Base-by-base conservation (phyloP, 2,797 vertebrate genomes). In the Oryzias sinensis region DNA sequence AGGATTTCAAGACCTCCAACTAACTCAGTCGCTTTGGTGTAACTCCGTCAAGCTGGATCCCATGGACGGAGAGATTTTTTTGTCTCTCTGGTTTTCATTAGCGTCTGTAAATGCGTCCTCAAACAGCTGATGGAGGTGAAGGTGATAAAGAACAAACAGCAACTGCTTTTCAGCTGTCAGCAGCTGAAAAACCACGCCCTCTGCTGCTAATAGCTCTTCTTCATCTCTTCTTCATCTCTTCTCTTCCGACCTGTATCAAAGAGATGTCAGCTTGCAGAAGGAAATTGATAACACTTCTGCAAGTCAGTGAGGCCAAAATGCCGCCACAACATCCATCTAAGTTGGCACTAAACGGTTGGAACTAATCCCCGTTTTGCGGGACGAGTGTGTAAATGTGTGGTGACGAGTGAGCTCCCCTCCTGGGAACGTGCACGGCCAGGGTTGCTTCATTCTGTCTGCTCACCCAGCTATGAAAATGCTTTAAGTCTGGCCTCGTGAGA, bases 361-460 rank as follows among this genome's bases (percentile, higher is more conserved):
- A 50, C 24, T 56, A 18, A 27, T 55, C 20, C 9, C 1, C 33
- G 13, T 46, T 62, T 62, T 13, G 24, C 14, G 20, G 16, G 42
- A 15, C 0, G 7, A 14, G 33, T 14, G 25, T 4, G 13, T 42
- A n/a, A 27, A 7, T 56, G 51, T 58, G 51, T 44, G 40, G 55
- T 56, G 60, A 46, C 49, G 56, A 60, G 27, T 47, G 69, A 86
- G 65, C 77, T 59, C 68, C 65, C 45, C 61, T 71, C 65, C 65
- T 29, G 62, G 4, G 70, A 52, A 69, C 86, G 84, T 56, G 70
- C 76, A 68, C 64, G 65, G 67, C 76, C 86, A 70, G 50, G 44
- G 78, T 70, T 58, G 84, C 50, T 76, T 89, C 90, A 94, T 95
- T 96, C 88, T 94, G 79, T 86, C 74, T 93, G 92, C 72, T 93